phyloP scores from a whole-genome alignment of 1,140 invertebrate species.

The Micrasema longulum region DNA sequence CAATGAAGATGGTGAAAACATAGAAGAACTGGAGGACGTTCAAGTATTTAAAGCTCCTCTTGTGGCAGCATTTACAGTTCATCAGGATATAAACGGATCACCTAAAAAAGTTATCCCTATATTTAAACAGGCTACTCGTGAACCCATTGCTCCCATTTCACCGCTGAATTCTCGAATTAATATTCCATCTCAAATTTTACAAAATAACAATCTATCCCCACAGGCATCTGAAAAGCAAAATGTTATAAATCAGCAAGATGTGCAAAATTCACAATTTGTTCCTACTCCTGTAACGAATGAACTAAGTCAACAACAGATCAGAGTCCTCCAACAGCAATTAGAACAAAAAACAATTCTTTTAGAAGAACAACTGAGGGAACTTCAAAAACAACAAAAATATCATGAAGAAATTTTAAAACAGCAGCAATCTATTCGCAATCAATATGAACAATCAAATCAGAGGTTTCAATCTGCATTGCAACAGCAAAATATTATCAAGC shows the following conservation, averaged over 20 bases:
- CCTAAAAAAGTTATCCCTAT: conserved; percentile 82
- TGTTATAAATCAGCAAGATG: conserved; percentile 44
- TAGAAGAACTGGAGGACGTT: conserved; percentile 74
- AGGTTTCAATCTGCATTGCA: conserved; percentile 64
- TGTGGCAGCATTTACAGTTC: conserved; percentile 85
- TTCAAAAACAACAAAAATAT: conserved; percentile 77
- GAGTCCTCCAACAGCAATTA: conserved; percentile 64
- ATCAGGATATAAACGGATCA: conserved; percentile 80
- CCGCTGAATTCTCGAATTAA: conserved; percentile 6
- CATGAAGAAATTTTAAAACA: conserved; percentile 76
- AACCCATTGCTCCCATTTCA: conserved; percentile 46
- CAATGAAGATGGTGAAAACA: conserved; percentile 74
- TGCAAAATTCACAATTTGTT: conserved; percentile 52
- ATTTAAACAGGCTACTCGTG: conserved; percentile 49
- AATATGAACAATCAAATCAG: conserved; percentile 63
- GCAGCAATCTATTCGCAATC: conserved; percentile 59
- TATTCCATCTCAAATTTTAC: neutral
- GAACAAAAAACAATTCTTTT: conserved; percentile 77
- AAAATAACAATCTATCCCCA: neutral
- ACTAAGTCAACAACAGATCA: conserved; percentile 56
- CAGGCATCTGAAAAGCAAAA: conserved; percentile 7
- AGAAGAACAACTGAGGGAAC: conserved; percentile 75
- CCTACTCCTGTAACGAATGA: conserved; percentile 25
- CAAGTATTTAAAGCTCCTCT: conserved; percentile 84
- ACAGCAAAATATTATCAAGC: conserved; percentile 54